phyloP scores from a whole-genome alignment of 2,797 vertebrate species.

The Helicolenus hilgendorfi region DNA sequence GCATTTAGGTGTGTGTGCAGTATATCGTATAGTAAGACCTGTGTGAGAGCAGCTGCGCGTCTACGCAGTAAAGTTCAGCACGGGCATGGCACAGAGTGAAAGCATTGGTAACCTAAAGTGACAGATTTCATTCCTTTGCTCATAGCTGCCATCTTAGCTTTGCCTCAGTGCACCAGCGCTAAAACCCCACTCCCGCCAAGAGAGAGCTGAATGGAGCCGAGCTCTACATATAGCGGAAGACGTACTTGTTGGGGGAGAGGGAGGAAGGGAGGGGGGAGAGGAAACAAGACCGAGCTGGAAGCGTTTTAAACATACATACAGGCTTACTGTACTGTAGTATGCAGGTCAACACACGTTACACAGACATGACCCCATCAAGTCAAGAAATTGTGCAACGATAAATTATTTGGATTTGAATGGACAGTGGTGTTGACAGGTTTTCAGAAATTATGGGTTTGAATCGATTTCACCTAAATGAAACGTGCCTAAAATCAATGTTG shows the following conservation, averaged over 20 bases:
- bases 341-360: slow-evolving; percentile 41
- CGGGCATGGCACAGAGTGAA: slow-evolving; percentile 64
- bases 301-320: slow-evolving; percentile 22
- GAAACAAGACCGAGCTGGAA: slow-evolving; percentile 20
- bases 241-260: neutral
- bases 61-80: slow-evolving; percentile 28
- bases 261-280: neutral
- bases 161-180: slow-evolving; percentile 66
- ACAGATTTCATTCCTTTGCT: slow-evolving; percentile 87
- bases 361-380: neutral
- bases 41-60: slow-evolving; percentile 27
- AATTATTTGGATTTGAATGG: slow-evolving; percentile 35
- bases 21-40: slow-evolving; percentile 19
- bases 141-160: slow-evolving; percentile 85
- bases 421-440: slow-evolving; percentile 9
- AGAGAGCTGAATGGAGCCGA: slow-evolving; percentile 52
- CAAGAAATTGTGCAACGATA: slow-evolving; percentile 8
- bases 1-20: slow-evolving; percentile 19
- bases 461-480: slow-evolving; percentile 68
- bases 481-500: slow-evolving; percentile 64
- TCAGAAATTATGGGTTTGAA: slow-evolving; percentile 37
- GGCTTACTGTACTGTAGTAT: slow-evolving; percentile 17
- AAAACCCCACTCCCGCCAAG: slow-evolving; percentile 45
- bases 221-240: slow-evolving; percentile 55
- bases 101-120: slow-evolving; percentile 82